Percentiles rank a stretch among this genome's conserved stretches.
These are phyloP conservation scores for Acropternis orthonyx DNA, from an alignment of 2,797 vertebrate species.

Conservation along the genomic window DNA sequence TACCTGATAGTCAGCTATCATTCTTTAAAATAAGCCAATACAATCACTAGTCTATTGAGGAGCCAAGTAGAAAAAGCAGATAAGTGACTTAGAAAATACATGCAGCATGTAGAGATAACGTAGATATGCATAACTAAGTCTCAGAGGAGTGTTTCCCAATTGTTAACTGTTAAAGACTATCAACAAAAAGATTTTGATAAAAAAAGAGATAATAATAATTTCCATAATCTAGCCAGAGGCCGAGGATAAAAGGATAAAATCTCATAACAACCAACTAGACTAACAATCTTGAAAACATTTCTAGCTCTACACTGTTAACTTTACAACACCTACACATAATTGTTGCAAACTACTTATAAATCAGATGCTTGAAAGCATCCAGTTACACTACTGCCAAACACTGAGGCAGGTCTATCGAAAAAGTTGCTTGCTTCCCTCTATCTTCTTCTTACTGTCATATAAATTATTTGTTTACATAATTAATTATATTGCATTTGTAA, in stretches of 20 bases:
- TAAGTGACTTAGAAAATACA: background rate
- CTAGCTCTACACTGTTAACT: background rate
- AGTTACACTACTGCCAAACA: background rate
- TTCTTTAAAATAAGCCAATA: background rate
- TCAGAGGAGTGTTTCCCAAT: background rate
- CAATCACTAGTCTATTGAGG: background rate
- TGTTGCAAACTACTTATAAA: background rate
- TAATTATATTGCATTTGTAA: background rate
- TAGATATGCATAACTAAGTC: background rate
- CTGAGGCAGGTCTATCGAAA: background rate
- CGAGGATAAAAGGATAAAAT: background rate
- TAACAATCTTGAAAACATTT: background rate
- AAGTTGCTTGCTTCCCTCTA: background rate
- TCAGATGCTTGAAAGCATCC: background rate
- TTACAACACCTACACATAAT: background rate
- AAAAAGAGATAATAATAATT: background rate
- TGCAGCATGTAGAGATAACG: background rate
- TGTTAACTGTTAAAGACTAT: background rate
- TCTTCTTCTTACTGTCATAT: background rate
- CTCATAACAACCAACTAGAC: background rate
- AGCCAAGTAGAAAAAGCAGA: background rate
- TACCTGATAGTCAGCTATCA: background rate
- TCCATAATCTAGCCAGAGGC: background rate
- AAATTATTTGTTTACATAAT: background rate
- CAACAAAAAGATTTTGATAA: background rate